A percentile compares a stretch with the other conserved stretches of the same genome.
Conservation (phyloP, 2,113 vertebrate genomes). For the Alosa alosa region DNA sequence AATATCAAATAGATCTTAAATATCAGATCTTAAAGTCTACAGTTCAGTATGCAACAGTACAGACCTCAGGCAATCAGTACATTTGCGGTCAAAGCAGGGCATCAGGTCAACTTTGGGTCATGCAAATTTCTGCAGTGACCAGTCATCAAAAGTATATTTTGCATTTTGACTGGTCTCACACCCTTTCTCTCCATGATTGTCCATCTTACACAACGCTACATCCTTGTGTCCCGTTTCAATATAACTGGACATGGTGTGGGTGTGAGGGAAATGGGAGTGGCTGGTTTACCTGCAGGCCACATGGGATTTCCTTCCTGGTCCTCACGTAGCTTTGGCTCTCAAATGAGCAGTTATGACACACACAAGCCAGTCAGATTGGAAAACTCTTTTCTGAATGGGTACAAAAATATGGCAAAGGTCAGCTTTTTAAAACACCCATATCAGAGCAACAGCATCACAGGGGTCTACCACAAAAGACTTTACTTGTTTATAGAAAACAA, state of each 20-base stretch:
- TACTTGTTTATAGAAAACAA: no score
- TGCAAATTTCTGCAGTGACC: not conserved
- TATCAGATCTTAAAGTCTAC: not conserved
- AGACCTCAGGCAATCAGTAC: not conserved
- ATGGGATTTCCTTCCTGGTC: not conserved
- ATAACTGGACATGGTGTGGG: not conserved
- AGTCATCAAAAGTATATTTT: not conserved
- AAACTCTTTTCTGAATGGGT: not conserved
- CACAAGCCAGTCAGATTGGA: not conserved
- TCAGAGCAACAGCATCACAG: not conserved
- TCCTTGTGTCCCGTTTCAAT: not conserved
- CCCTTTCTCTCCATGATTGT: not conserved
- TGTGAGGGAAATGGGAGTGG: not conserved
- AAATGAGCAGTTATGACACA: not conserved
- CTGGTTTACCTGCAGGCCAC: not conserved
- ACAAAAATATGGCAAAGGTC: not conserved
- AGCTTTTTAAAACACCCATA: not conserved
- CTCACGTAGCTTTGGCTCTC: not conserved
- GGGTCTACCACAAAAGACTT: not conserved
- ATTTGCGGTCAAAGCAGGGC: not conserved
- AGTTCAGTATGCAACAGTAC: no score
- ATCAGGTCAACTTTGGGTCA: slow-evolving; percentile 4
- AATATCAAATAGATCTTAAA: no score
- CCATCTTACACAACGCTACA: not conserved
- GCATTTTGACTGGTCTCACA: not conserved